Percentiles rank a stretch among this genome's conserved stretches.
Evolutionary conservation across 2,888 invertebrate species (phyloP).

Genomic region (Colletes collaris): DNA sequence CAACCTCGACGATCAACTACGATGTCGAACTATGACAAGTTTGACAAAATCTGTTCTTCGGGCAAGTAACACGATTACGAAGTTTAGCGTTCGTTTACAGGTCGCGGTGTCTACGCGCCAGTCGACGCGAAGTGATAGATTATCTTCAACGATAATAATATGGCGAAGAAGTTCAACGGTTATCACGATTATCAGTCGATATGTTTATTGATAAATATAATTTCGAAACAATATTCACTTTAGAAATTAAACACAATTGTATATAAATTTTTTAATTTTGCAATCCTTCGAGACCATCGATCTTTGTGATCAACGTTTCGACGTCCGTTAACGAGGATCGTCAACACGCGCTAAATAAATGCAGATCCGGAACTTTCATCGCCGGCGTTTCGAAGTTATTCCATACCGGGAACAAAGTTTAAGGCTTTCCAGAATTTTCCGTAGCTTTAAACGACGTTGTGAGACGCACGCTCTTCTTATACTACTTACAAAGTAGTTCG

Average conservation of each 20-base stretch:
- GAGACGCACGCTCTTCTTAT: conserved; percentile 10
- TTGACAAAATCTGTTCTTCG: conserved; percentile 66
- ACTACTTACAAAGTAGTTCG: conserved; percentile 45
- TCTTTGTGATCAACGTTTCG: too few relatives aligned
- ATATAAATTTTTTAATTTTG: too few relatives aligned
- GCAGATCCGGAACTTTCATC: too few relatives aligned
- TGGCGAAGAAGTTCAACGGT: neutral
- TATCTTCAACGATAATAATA: neutral
- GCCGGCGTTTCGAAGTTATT: neutral
- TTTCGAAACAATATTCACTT: too few relatives aligned
- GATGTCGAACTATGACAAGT: conserved; percentile 65
- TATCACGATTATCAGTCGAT: neutral
- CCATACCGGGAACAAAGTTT: conserved; percentile 11
- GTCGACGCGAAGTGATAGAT: conserved; percentile 7
- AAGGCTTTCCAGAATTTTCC: neutral
- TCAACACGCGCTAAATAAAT: too few relatives aligned
- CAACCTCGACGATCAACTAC: conserved; percentile 63
- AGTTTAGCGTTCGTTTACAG: conserved; percentile 60
- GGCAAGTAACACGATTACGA: conserved; percentile 66
- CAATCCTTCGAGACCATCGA: too few relatives aligned
- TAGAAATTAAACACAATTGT: too few relatives aligned
- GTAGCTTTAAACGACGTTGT: conserved; percentile 20
- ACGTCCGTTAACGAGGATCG: too few relatives aligned
- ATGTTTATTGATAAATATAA: too few relatives aligned
- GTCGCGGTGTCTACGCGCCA: too few relatives aligned